Evolutionary conservation across 2,113 vertebrate species (phyloP).

Genomic region (Leptobrachium ailaonicum): DNA sequence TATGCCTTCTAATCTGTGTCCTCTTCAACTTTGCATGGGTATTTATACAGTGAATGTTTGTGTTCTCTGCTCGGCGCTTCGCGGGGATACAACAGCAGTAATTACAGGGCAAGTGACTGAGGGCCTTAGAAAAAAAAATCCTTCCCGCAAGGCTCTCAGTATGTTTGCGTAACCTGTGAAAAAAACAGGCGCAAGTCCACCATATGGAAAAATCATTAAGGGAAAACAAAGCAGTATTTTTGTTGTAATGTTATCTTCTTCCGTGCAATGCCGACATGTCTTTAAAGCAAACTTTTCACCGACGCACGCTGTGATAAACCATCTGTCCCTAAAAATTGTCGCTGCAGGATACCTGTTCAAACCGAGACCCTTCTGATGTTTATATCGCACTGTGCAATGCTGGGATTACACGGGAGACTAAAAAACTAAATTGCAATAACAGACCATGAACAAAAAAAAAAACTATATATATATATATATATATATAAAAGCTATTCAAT

Average conservation of each 20-base stretch:
- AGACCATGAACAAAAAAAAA: neutral
- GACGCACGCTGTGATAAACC: slow-evolving; percentile 42
- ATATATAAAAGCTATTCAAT: neutral
- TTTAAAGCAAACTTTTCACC: slow-evolving; percentile 28
- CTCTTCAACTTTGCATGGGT: neutral
- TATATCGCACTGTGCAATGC: slow-evolving; percentile 10
- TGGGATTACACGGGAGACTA: neutral
- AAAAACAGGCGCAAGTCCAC: slow-evolving; percentile 8
- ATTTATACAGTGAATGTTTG: slow-evolving; percentile 1
- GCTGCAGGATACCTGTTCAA: slow-evolving; percentile 35
- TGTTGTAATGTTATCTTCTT: slow-evolving; percentile 22
- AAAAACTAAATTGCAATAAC: neutral
- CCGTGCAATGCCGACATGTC: slow-evolving; percentile 30
- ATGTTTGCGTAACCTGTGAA: slow-evolving; percentile 29
- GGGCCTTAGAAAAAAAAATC: neutral
- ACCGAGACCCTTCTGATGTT: slow-evolving; percentile 13
- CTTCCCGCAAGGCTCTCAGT: slow-evolving; percentile 5
- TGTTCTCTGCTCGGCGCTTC: neutral
- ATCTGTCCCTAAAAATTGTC: slow-evolving; percentile 42
- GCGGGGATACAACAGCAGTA: neutral
- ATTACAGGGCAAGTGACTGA: neutral
- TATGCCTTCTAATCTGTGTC: neutral
- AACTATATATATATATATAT: neutral
- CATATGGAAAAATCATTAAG: slow-evolving; percentile 45
- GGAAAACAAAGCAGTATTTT: slow-evolving; percentile 31